phyloP scores from a whole-genome alignment of 1,140 invertebrate genomes.

The Limonius californicus region DNA sequence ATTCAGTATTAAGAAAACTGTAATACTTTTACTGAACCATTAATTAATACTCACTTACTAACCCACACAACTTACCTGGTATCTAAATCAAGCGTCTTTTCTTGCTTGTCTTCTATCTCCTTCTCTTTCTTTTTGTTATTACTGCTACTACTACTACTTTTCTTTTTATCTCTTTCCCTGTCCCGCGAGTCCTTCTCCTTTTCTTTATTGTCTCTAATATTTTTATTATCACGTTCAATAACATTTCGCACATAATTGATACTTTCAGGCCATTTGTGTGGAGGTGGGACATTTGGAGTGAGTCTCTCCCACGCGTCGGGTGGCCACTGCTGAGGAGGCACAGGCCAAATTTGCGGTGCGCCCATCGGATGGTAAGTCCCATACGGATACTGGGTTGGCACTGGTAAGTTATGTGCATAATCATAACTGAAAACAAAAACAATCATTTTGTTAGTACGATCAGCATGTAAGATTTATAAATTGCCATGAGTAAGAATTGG shows the following conservation, averaged over 20 bases:
- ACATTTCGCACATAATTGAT: constrained; percentile 6
- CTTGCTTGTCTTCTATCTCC: constrained; percentile 44
- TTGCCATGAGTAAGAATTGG: too few species aligned
- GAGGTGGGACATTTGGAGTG: constrained; percentile 24
- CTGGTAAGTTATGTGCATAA: constrained; percentile 20
- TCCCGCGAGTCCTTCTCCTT: constrained; percentile 30
- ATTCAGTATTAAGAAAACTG: too few species aligned
- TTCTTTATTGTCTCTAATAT: constrained; percentile 18
- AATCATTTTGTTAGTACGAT: background rate
- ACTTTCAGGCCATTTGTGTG: constrained; percentile 32
- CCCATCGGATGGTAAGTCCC: constrained; percentile 31
- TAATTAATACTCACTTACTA: background rate
- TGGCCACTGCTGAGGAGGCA: constrained; percentile 34
- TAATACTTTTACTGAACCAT: background rate
- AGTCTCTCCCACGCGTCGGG: constrained; percentile 32
- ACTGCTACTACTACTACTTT: constrained; percentile 19
- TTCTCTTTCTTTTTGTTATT: constrained; percentile 46
- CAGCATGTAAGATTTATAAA: background rate
- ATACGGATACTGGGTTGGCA: constrained; percentile 33
- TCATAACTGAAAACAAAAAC: constrained; percentile 25
- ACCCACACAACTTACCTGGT: constrained; percentile 50
- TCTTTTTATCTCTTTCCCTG: constrained; percentile 31
- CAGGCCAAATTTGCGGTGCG: constrained; percentile 32
- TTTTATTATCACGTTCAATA: constrained; percentile 1
- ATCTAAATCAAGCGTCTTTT: constrained; percentile 63